Evolutionary conservation across 2,797 vertebrate genomes (phyloP), one percentile per base, ranked within the genome.

Genomic region (Pangasius krempfi): DNA sequence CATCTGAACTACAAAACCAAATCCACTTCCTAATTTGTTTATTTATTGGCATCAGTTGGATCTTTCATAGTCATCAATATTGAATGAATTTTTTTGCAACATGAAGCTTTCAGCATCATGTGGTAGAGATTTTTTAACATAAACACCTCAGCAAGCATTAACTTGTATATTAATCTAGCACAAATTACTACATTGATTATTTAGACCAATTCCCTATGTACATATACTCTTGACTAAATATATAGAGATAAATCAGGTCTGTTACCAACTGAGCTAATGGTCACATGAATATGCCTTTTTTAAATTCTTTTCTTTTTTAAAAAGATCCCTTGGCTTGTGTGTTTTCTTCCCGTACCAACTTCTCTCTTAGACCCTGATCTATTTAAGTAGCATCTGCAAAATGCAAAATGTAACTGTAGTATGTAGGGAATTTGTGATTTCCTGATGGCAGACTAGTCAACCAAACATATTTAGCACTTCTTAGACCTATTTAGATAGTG

Each of bases 181-280:
- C 14, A 79, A 56, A 79, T 33, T n/a, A 56, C 50, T 56, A 79
- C 76, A 56, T 33, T 79, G n/a, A 79, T 56, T 56, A 54, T 3
- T 33, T 18, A 33, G 76, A 79, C 18, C 50, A 79, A 56, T 56
- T 56, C 22, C 14, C n/a, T 10, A 33, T 56, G n/a, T 78, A 54
- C 47, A 78, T 18, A n/a, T 79, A n/a, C n/a, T 54, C 50, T 16
- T n/a, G 75, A n/a, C 75, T 56, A 79, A 30, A 30, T 80, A 80
- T 37, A 80, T 37, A 37, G 18, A 56, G 52, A 82, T 60, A 13
- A 37, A 40, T 62, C 20, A 40, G 52, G 22, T 62, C 56, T 47
- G 13, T 27, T 25, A 64, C 13, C 6, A 83, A n/a, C 37, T 62
- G 58, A 83, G 12, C 58, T 60, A 82, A 44, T 44, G 25, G 5